These are phyloP conservation scores for Agrochola lychnidis DNA, from an alignment of 2,888 invertebrate species.

Conservation along the genomic window DNA sequence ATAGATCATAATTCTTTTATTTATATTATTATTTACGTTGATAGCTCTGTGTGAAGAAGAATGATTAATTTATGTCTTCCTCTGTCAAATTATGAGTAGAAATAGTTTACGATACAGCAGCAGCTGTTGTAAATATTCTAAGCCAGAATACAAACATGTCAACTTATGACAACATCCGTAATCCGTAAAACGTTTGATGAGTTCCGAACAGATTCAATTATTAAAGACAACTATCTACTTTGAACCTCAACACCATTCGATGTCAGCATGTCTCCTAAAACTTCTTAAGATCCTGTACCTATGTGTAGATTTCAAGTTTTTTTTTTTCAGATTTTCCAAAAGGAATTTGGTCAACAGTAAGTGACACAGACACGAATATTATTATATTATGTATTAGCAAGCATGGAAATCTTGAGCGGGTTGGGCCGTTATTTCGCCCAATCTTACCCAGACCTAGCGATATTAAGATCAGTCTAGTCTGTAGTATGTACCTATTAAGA, in stretches of 20 bases:
- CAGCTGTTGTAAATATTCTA: constrained; percentile 36
- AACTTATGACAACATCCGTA: not conserved
- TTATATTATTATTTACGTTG: constrained; percentile 27
- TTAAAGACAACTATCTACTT: not conserved
- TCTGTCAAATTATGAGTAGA: constrained; percentile 34
- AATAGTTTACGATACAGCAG: constrained; percentile 46
- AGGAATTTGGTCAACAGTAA: not conserved
- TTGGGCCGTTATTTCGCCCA: not conserved
- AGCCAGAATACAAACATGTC: constrained; percentile 14
- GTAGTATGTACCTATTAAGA: too few relatives aligned
- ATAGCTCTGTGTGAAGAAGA: constrained; percentile 33
- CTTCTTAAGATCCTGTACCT: not conserved
- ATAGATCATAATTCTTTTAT: not conserved
- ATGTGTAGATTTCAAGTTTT: not conserved
- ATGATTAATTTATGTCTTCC: constrained; percentile 59
- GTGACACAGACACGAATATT: not conserved
- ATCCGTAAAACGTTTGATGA: not conserved
- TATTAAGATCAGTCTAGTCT: too few relatives aligned
- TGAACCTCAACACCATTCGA: not conserved
- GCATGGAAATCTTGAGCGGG: not conserved
- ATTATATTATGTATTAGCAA: not conserved
- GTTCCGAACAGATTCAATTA: not conserved
- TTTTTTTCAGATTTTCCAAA: not conserved
- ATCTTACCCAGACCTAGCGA: not conserved
- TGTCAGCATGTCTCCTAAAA: not conserved